Evolutionary conservation across 2,797 vertebrate species (phyloP), one percentile per base, ranked within the genome.

Genomic region (Eidolon dupreanum): DNA sequence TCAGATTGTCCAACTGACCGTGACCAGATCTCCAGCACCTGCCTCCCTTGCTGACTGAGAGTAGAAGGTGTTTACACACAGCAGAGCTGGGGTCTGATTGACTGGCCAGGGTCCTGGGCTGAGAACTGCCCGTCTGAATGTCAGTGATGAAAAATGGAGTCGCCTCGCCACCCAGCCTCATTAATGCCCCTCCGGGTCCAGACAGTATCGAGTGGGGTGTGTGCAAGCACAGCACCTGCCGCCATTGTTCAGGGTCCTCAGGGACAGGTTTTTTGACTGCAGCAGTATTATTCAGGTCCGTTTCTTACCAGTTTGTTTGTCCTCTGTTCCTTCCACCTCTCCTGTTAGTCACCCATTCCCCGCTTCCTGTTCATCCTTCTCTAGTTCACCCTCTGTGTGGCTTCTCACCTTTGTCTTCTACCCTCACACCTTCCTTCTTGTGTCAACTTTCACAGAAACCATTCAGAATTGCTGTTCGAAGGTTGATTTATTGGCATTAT

Each of bases 81-180:
- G 88, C 71, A 12, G 61, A 95, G 94, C 93, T 16, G 28, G 71
- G 65, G 38, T 71, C 93, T 97, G 96, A 97, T 93, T 97, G 97
- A 97, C 94, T 88, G 85, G 88, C 88, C 59, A 0, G 41, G 74
- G 71, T 71, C 90, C 88, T 41, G 75, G 59, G 90, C 91, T 36
- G 85, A 77, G 90, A 79, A 53, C 70, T 0, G 83, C 88, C 88
- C 13, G 1, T 28, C 97, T 82, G 89, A 70, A 86, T 96, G 97
- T 97, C 97, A 96, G 94, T 11, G 79, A 96, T 98, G 97, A 98
- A 93, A 96, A 97, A 97, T 97, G 97, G 92, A 94, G 93, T 59
- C 63, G 46, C 59, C 89, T 88, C 55, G 9, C 82, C 92, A 79
- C 90, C 73, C 68, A 9, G 94, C 68, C 95, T 97, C 97, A 97